Evolutionary conservation across 1,140 invertebrate genomes (phyloP).

Genomic region (Periplaneta americana): DNA sequence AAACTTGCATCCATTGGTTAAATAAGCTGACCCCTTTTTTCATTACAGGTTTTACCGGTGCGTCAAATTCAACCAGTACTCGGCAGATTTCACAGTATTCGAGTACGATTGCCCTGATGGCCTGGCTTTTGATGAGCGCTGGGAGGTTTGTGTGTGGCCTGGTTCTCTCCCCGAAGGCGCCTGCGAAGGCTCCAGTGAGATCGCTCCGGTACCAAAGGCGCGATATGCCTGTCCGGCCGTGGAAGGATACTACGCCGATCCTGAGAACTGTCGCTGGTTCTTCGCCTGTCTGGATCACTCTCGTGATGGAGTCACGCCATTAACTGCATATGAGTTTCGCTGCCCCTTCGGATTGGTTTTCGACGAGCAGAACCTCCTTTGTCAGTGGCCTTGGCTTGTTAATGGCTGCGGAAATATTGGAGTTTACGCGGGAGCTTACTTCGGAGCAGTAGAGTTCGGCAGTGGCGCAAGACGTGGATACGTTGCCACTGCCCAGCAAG

Average conservation of each 20-base stretch:
- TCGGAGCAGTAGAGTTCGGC: not conserved
- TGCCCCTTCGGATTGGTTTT: slow-evolving; percentile 79
- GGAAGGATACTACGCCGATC: slow-evolving; percentile 70
- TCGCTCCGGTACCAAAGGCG: slow-evolving; percentile 58
- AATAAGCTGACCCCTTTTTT: not conserved
- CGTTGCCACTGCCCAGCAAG: slow-evolving; percentile 13
- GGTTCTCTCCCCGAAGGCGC: slow-evolving; percentile 61
- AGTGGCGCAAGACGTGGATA: not conserved
- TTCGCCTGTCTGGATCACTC: slow-evolving; percentile 75
- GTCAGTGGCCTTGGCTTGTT: slow-evolving; percentile 80
- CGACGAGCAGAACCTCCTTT: slow-evolving; percentile 62
- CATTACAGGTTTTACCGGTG: slow-evolving; percentile 67
- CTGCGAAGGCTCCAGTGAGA: slow-evolving; percentile 68
- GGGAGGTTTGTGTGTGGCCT: slow-evolving; percentile 80
- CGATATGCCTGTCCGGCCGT: slow-evolving; percentile 55
- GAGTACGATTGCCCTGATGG: slow-evolving; percentile 78
- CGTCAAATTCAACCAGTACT: slow-evolving; percentile 70
- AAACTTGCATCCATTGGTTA: too few relatives aligned
- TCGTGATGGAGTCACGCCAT: slow-evolving; percentile 40
- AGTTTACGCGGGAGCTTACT: not conserved
- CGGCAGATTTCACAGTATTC: slow-evolving; percentile 70
- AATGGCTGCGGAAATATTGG: slow-evolving; percentile 47
- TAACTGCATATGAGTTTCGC: slow-evolving; percentile 73
- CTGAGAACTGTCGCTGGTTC: slow-evolving; percentile 81
- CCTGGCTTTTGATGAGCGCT: slow-evolving; percentile 70